Conservation (phyloP, 1,140 invertebrate genomes). For the Neuroterus valhalla region DNA sequence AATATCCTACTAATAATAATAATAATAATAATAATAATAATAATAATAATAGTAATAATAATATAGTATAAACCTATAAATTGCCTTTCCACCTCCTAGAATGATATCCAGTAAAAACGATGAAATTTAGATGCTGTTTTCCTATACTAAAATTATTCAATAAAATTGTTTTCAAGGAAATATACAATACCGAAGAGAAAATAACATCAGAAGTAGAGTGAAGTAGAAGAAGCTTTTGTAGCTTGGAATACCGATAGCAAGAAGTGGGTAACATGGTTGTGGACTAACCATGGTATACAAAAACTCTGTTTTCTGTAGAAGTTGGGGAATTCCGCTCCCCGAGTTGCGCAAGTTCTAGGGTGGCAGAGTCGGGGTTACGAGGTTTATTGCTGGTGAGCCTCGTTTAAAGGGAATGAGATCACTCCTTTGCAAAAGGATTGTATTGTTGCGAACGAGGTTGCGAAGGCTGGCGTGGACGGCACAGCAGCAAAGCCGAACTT, state of each 20-base stretch:
- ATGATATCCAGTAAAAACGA: too few species aligned
- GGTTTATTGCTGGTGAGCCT: slow-evolving; percentile 37
- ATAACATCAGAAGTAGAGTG: neutral
- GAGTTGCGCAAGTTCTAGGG: slow-evolving; percentile 15
- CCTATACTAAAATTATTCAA: too few species aligned
- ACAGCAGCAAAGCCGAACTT: slow-evolving; percentile 31
- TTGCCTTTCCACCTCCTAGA: too few species aligned
- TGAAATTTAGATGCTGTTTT: too few species aligned
- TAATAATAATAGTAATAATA: too few species aligned
- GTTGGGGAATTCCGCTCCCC: slow-evolving; percentile 21
- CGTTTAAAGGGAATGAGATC: slow-evolving; percentile 36
- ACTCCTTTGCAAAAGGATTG: slow-evolving; percentile 33
- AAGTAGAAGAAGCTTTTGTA: neutral
- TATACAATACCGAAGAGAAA: neutral
- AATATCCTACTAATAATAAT: too few species aligned
- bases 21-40: too few species aligned
- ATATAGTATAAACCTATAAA: too few species aligned
- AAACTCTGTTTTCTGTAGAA: slow-evolving; percentile 28
- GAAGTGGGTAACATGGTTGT: slow-evolving; percentile 33
- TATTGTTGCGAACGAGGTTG: slow-evolving; percentile 36
- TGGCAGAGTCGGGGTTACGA: slow-evolving; percentile 26
- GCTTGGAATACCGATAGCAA: slow-evolving; percentile 33
- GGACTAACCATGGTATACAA: slow-evolving; percentile 31
- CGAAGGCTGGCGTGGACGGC: slow-evolving; percentile 20
- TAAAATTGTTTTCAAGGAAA: neutral